Base-by-base conservation (phyloP, 2,888 invertebrate species). In the Nasonia oneida region DNA sequence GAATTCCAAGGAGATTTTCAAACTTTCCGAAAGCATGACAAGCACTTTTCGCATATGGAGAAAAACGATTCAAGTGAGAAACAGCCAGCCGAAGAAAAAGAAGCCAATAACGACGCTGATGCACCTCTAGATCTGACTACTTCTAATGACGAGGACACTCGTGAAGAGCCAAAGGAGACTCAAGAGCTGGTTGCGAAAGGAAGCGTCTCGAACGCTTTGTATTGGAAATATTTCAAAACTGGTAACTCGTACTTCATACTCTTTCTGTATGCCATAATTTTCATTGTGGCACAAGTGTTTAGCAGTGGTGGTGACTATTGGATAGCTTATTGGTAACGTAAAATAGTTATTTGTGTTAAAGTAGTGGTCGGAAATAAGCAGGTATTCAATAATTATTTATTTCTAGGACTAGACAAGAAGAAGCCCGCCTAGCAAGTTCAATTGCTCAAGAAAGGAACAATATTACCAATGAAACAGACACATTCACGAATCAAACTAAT, bases 231-330 rank as follows among this genome's bases (percentile, higher is more conserved):
- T 93, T 96, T 97, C 91, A 94, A 94, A 86, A 95, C 96, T 2
- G 97, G 97, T 79, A 96, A 95, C 3, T 95, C 95, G 37, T 93
- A 95, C 90, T 91, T 94, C 12, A 91, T 95, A 74, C 92, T 97
- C 37, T 50, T 95, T 0, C 89, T 95, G 15, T 94, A 96, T 5
- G 39, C 95, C 0, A 47, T 96, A 1, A 92, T 95, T 57, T 94
- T 96, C 82, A 87, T 97, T 29, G 88, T 96, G 14, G 96, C 96
- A 5, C 97, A 97, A 93, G 91, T 95, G 33, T 93, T 96, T 82
- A 96, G 96, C 83, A 96, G 97, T 74, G 94, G 95, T 79, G 94
- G 95, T 79, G 97, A 98, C 92, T 96, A 96, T 91, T 97, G 97
- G 96, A 95, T 97, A 0, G 96, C 96, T 0, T 93, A 95, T 90